Evolutionary conservation across 2,888 invertebrate species (phyloP), one percentile per base, ranked within the genome.

Genomic region (Iselma pallidipennis): DNA sequence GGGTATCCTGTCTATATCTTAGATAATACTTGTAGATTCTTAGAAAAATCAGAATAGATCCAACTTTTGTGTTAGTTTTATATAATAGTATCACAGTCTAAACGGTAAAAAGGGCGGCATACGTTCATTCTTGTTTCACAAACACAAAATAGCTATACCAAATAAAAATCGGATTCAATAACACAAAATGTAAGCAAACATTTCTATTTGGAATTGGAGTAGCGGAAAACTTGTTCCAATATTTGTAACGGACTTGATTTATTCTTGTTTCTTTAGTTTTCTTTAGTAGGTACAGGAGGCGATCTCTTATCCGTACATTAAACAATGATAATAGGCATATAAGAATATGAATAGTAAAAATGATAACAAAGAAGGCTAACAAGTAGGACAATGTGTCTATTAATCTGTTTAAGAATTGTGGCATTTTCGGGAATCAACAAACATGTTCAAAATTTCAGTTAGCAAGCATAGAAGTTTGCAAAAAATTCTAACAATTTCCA

Each of bases 161-260:
- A 76, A 78, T 79, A 78, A 80, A 80, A 80, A 76, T 80, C 79
- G 73, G 76, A 74, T 79, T 75, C 76, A 78, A 79, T 78, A 78
- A 78, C 72, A 74, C 75, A 74, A 78, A 75, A 45, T 45, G 76
- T 76, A 76, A 74, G 77, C 78, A 80, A 81, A 81, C 77, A 79
- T 76, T 76, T 74, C 78, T 76, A 78, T 80, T 79, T 68, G 76
- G 71, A 76, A 71, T 74, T 76, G 74, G 71, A 77, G 76, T 74
- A 76, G 77, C 76, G 78, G 76, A 80, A 80, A 77, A 76, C 76
- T 74, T 77, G 74, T 74, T 78, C 68, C 75, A 79, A 79, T 79
- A 78, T 80, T 79, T 80, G 74, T 75, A 74, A 73, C 72, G 21
- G 74, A 75, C 74, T 75, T 76, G 76, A 79, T 78, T 79, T 78